phyloP scores from a whole-genome alignment of 2,113 vertebrate genomes.

The Nematolebias whitei region DNA sequence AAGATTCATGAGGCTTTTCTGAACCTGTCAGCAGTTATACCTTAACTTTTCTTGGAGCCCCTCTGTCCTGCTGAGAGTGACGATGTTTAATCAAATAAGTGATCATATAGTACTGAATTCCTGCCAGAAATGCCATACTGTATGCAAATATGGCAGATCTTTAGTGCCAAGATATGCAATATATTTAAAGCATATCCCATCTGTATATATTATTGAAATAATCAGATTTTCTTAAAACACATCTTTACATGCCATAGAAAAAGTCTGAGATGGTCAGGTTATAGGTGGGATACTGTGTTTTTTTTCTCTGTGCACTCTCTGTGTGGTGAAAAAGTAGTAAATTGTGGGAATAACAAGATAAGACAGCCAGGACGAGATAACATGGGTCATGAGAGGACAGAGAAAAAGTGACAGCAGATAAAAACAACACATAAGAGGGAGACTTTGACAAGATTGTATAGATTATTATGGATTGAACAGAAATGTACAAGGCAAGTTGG shows the following conservation, averaged over 20 bases:
- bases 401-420: not conserved
- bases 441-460: not conserved
- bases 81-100: conserved; percentile 79
- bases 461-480: not conserved
- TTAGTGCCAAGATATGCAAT: conserved; percentile 52
- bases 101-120: conserved; percentile 65
- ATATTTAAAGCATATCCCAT: conserved; percentile 61
- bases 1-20: conserved; percentile 33
- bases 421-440: not conserved
- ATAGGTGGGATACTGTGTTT: not conserved
- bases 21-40: conserved; percentile 50
- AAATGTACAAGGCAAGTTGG: not conserved
- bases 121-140: conserved; percentile 64
- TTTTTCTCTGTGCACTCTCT: not conserved
- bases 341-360: fast-evolving
- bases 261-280: not conserved
- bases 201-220: conserved; percentile 26
- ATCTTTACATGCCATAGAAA: conserved; percentile 3
- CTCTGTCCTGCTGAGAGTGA: conserved; percentile 58
- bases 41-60: conserved; percentile 40
- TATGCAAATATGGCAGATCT: conserved; percentile 70
- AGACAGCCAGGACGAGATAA: not conserved
- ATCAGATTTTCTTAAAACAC: conserved; percentile 13
- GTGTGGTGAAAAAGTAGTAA: not conserved
- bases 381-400: not conserved